Evolutionary conservation across 2,113 vertebrate genomes (phyloP).

Genomic region (Sula dactylatra): DNA sequence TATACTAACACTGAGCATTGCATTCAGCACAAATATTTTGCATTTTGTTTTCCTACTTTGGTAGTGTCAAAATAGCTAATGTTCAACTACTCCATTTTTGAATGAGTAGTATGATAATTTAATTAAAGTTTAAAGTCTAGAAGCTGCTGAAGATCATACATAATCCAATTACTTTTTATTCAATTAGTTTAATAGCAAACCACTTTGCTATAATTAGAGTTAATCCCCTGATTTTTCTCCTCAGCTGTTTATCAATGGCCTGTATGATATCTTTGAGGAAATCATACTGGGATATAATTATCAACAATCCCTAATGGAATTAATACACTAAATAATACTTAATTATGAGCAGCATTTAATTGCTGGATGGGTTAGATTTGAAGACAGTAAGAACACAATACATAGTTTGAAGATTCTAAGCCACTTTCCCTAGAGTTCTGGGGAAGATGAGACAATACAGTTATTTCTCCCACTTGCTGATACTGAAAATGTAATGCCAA

Average conservation of each 20-base stretch:
- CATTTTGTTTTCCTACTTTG: slow-evolving; percentile 4
- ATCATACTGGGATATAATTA: slow-evolving; percentile 71
- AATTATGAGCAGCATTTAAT: slow-evolving; percentile 9
- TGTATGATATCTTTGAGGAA: slow-evolving; percentile 68
- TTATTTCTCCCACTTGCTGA: not conserved
- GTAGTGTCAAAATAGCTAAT: slow-evolving; percentile 56
- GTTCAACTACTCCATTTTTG: slow-evolving; percentile 37
- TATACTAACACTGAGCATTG: not conserved
- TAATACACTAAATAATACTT: slow-evolving; percentile 57
- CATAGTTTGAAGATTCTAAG: not conserved
- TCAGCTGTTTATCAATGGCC: slow-evolving; percentile 68
- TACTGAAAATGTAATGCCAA: not conserved
- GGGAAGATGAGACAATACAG: not conserved
- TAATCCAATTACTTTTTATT: slow-evolving; percentile 78
- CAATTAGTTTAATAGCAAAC: slow-evolving; percentile 73
- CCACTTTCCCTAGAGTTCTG: not conserved
- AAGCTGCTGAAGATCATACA: slow-evolving; percentile 65
- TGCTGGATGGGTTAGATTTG: not conserved
- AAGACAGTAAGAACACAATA: not conserved
- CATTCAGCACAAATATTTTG: not conserved
- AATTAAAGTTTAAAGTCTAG: slow-evolving; percentile 73
- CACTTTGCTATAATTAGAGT: slow-evolving; percentile 72
- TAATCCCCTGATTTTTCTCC: slow-evolving; percentile 67
- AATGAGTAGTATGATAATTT: slow-evolving; percentile 71
- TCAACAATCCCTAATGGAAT: slow-evolving; percentile 34